Base-by-base conservation (phyloP, 2,797 vertebrate genomes). In the Chanos chanos region DNA sequence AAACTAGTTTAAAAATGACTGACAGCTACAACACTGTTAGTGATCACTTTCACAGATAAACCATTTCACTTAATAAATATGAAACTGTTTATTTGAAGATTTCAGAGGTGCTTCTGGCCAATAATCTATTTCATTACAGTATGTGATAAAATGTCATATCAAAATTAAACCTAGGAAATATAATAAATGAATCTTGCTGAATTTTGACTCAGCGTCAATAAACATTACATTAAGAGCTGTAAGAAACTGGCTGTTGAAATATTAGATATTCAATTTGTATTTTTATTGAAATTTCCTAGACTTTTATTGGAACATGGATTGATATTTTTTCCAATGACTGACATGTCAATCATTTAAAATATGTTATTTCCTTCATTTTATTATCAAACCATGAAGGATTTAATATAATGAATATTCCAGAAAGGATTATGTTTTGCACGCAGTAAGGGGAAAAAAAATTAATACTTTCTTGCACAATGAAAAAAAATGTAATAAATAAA, bases 221-320 rank as follows among this genome's bases (percentile, higher is more conserved):
- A 15, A 12, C 39, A 30, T 34, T 72, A 68, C 61, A 25, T 71
- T 56, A 33, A 21, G 33, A 41, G 44, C 13, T 57, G 28, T 50
- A 53, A 57, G 4, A 61, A 70, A 78, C 59, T 68, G 44, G 48
- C 13, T 33, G 25, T 6, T 59, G 54, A 79, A 71, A 67, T 50
- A 62, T 77, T 75, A 60, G 37, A 74, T 76, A 79, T 83, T 81
- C 78, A 86, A 85, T 85, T 84, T 88, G 81, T 86, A 68, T 71
- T 79, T 80, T 83, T 78, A 86, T 85, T 71, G 66, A 76, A 61
- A 75, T 73, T 67, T 18, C 70, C 86, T 85, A 78, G 80, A 74
- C 74, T 76, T 80, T 78, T 81, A 81, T 87, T 86, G 72, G 60
- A 69, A 85, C 83, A 84, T 64, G 67, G 41, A 37, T 36, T 41